A percentile compares a stretch with the other conserved stretches of the same genome.
Conservation (phyloP, 64 coral and sea anemone species). For the Pachyseris speciosa region DNA sequence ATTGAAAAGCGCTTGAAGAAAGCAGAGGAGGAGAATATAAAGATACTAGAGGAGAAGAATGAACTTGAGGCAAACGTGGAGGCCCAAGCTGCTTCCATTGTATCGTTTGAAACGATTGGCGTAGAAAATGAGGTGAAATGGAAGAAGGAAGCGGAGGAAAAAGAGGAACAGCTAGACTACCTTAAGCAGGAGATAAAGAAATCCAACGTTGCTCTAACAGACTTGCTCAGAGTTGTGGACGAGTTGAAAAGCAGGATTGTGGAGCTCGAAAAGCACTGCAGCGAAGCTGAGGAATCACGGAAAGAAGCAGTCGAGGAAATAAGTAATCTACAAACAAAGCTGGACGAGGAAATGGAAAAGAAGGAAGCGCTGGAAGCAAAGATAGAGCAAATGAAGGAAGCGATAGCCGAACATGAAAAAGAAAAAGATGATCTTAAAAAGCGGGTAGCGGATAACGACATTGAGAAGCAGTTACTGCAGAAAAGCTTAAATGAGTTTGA, state of each 20-base stretch:
- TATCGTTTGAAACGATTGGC: background rate
- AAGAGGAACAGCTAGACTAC: background rate
- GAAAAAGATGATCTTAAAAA: conserved; percentile 47
- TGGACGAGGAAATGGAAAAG: background rate
- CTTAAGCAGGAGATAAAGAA: conserved; percentile 39
- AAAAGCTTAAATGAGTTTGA: conserved; percentile 1
- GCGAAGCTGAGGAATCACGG: background rate
- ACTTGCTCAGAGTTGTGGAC: conserved; percentile 26
- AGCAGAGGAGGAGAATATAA: background rate
- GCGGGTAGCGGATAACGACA: conserved; percentile 7
- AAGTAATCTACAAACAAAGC: background rate
- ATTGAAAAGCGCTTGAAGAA: conserved; percentile 31
- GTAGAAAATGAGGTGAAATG: conserved; percentile 13
- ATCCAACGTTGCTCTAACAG: background rate
- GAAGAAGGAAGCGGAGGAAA: conserved; percentile 13
- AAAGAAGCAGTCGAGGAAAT: conserved; percentile 23
- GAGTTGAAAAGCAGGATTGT: conserved; percentile 14
- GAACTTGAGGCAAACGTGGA: background rate
- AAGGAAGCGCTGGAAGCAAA: conserved; percentile 7
- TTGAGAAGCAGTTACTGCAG: conserved; percentile 1
- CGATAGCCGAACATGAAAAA: conserved; percentile 30
- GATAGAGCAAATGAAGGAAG: background rate
- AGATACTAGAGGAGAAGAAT: background rate
- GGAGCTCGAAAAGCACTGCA: conserved; percentile 17
- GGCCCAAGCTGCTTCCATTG: background rate